Percentiles rank a stretch among this genome's conserved stretches.
phyloP scores from a whole-genome alignment of 1,140 invertebrate genomes.

The Helicoverpa zea region DNA sequence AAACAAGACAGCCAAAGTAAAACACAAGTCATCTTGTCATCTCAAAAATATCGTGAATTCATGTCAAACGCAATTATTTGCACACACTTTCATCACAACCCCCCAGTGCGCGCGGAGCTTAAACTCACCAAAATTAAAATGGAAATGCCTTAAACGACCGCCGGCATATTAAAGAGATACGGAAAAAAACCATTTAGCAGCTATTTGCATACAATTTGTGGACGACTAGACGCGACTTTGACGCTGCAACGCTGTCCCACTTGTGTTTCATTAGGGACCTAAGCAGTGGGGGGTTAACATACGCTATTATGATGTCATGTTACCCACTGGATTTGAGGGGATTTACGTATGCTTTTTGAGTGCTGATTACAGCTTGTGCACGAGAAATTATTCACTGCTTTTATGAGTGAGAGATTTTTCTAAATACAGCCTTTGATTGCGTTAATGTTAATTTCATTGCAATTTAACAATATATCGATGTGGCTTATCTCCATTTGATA shows the following conservation, averaged over 20 bases:
- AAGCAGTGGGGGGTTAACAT: background rate
- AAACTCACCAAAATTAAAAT: slow-evolving; percentile 44
- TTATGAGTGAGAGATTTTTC: no score
- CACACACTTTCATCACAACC: background rate
- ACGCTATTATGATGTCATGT: slow-evolving; percentile 6
- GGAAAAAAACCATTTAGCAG: slow-evolving; percentile 48
- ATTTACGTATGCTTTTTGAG: no score
- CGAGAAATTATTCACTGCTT: no score
- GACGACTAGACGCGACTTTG: slow-evolving; percentile 31
- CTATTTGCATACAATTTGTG: slow-evolving; percentile 44
- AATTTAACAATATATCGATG: no score
- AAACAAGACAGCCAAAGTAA: background rate
- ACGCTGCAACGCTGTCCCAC: slow-evolving; percentile 8
- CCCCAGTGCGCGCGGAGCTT: slow-evolving; percentile 16
- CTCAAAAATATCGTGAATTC: slow-evolving; percentile 17
- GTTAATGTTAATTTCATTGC: no score
- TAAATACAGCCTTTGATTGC: no score
- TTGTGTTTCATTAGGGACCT: slow-evolving; percentile 30
- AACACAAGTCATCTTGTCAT: background rate
- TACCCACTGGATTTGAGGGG: background rate
- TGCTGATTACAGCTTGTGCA: no score
- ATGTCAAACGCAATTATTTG: slow-evolving; percentile 26
- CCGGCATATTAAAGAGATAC: slow-evolving; percentile 47
- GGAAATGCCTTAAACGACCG: slow-evolving; percentile 44
- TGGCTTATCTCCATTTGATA: no score